Evolutionary conservation across 2,113 vertebrate genomes (phyloP).

Genomic region (Brevimyrus niger): DNA sequence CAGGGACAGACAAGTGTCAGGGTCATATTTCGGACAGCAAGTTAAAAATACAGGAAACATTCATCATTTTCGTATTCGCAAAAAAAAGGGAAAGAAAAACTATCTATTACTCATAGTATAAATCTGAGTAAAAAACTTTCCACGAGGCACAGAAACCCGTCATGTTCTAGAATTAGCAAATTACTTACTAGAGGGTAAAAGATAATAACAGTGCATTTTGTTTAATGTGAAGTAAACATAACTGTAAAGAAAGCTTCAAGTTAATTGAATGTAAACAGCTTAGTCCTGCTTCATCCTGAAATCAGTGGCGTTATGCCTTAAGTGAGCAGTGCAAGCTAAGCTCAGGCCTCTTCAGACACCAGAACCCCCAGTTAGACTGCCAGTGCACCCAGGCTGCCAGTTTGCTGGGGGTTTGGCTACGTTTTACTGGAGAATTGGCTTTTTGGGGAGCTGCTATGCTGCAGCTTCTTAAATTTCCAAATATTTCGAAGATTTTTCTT

Average conservation of each 20-base stretch:
- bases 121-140: neutral
- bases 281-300: neutral
- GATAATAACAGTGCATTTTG: neutral
- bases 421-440: neutral
- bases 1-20: constrained; percentile 24
- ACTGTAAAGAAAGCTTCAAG: neutral
- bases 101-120: neutral
- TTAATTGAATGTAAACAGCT: neutral
- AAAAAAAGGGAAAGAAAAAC: neutral
- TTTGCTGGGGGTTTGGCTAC: neutral
- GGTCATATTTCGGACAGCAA: constrained; percentile 50
- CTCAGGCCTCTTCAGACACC: constrained; percentile 26
- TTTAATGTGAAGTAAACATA: neutral
- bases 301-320: neutral
- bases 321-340: neutral
- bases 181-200: neutral
- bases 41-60: constrained; percentile 59
- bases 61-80: constrained; percentile 41
- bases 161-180: neutral
- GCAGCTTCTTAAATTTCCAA: neutral
- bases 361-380: constrained; percentile 29
- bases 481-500: no score
- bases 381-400: neutral
- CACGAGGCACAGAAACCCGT: neutral
- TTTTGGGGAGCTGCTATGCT: neutral